Evolutionary conservation across 2,888 invertebrate species (phyloP).

Genomic region (Lepas anatifera): DNA sequence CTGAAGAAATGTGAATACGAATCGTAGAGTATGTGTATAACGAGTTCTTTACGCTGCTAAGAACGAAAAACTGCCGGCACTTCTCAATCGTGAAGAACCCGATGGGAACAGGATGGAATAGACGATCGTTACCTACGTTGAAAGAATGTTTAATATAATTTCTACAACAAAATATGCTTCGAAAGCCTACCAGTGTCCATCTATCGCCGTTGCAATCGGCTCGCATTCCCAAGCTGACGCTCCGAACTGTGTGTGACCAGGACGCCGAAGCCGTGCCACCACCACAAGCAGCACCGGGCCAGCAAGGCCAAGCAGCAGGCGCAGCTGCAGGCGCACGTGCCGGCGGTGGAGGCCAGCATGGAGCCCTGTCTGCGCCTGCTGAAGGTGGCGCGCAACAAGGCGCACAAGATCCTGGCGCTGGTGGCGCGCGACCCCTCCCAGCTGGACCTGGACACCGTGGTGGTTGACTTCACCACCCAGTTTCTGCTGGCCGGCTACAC

Average conservation of each 20-base stretch:
- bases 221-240: no score
- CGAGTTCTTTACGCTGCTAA: no score
- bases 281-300: background rate
- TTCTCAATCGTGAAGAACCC: no score
- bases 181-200: no score
- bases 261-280: background rate
- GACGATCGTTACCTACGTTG: no score
- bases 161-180: no score
- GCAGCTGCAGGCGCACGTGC: background rate
- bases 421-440: background rate
- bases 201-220: no score
- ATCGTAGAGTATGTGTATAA: no score
- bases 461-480: background rate
- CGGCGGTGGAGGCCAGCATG: background rate
- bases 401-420: constrained; percentile 1
- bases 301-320: background rate
- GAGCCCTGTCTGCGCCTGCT: background rate
- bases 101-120: no score
- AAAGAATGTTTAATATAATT: no score
- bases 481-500: background rate
- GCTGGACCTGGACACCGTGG: background rate
- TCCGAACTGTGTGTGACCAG: background rate
- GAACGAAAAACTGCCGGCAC: no score
- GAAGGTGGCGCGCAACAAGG: background rate
- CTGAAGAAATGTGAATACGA: no score